Conservation (phyloP, 2,113 vertebrate genomes). For the Silurus asotus region DNA sequence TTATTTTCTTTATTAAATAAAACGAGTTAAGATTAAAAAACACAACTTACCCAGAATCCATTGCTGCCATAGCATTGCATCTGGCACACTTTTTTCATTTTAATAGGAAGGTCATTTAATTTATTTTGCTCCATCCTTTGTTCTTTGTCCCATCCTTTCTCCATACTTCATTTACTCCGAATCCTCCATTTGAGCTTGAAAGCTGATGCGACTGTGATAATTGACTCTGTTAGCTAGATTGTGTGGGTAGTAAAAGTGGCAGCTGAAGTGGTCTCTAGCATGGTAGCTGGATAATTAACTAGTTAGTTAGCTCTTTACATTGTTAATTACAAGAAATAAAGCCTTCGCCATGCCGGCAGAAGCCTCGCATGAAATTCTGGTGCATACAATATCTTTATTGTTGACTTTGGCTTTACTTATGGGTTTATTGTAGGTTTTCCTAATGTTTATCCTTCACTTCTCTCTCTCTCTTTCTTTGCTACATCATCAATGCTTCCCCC, state of each 20-base stretch:
- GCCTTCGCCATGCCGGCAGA: not conserved
- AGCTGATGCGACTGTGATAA: not conserved
- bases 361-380: not conserved
- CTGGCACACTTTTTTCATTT: too few species aligned
- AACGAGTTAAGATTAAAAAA: not conserved
- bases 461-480: not conserved
- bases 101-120: not conserved
- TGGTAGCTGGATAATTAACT: not conserved
- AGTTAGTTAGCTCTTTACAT: not conserved
- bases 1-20: too few species aligned
- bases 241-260: too few species aligned
- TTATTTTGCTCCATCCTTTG: not conserved
- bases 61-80: not conserved
- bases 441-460: not conserved
- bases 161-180: not conserved
- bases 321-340: not conserved
- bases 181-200: not conserved
- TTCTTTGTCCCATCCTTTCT: not conserved
- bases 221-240: not conserved
- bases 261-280: too few species aligned
- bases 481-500: conserved; percentile 24
- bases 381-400: not conserved
- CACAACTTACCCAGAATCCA: not conserved
- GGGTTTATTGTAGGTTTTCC: not conserved
- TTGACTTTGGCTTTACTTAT: too few species aligned